Conservation (phyloP, 2,888 invertebrate genomes). For the Syritta pipiens region DNA sequence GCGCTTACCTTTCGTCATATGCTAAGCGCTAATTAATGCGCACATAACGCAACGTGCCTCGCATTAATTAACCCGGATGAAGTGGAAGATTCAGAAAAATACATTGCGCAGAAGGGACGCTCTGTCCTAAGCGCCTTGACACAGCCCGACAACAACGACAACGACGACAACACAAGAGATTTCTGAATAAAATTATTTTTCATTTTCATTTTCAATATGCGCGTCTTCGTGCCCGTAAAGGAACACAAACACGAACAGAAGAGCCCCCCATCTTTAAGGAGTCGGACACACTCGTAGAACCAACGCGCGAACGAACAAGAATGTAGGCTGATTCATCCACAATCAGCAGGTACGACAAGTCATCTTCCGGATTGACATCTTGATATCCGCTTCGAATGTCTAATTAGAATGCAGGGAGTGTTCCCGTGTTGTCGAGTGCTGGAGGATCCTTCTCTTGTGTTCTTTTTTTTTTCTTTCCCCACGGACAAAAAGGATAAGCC, state of each 20-base stretch:
- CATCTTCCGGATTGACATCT: conserved; percentile 68
- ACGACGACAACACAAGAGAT: not conserved
- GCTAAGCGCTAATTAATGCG: conserved; percentile 54
- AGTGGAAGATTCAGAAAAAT: conserved; percentile 29
- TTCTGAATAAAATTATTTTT: conserved; percentile 45
- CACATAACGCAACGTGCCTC: conserved; percentile 56
- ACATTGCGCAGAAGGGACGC: conserved; percentile 31
- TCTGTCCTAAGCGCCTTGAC: conserved; percentile 52
- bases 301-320: conserved; percentile 29
- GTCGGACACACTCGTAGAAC: conserved; percentile 17
- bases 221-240: no score
- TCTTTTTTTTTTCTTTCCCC: no score
- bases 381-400: conserved; percentile 63
- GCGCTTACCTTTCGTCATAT: conserved; percentile 22
- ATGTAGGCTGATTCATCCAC: conserved; percentile 62
- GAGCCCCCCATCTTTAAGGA: conserved; percentile 21
- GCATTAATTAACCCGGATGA: conserved; percentile 64
- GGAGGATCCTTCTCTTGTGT: conserved; percentile 20
- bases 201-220: conserved; percentile 14
- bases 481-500: conserved; percentile 23
- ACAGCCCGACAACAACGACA: conserved; percentile 4
- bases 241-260: conserved; percentile 5
- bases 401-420: conserved; percentile 56
- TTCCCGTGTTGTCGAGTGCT: conserved; percentile 12
- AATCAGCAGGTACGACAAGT: conserved; percentile 63